Base-by-base conservation (phyloP, 2,797 vertebrate genomes). In the Falco berigora region DNA sequence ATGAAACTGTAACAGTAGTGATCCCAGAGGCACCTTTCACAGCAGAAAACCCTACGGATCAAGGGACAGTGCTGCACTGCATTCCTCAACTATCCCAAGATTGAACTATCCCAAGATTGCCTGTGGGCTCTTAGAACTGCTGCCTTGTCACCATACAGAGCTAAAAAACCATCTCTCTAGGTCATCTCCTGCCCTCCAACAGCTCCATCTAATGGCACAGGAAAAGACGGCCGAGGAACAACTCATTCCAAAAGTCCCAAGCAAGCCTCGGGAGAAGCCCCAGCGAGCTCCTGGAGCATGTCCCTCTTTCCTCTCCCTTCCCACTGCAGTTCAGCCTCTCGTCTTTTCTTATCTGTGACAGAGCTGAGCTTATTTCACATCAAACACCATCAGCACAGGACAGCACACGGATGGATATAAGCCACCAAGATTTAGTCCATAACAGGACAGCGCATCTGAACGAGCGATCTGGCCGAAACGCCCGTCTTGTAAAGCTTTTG, bases 121-220 rank as follows among this genome's bases (percentile, higher is more conserved):
- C 56, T 7, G 18, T 3, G 42, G 40, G 68, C 79, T 58, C 32
- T 4, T 5, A n/a, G 34, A 72, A 73, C 69, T 13, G 68, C 68
- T 44, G 75, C 61, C 44, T 8, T 3, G 7, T 10, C 52, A 10
- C 0, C 0, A 30, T 1, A 20, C 59, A n/a, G 30, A 55, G 44
- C 38, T 40, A 40, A 40, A 52, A 0, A 1, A 68, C 36, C 17
- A 6, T 67, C 58, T 4, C 62, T 34, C 11, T 0, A 19, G 58
- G 49, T 11, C 77, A 38, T 4, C 86, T 92, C 89, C 83, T 61
- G 93, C 67, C 91, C 38, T 38, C 52, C 86, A 77, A 81, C 86
- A 94, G 96, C 96, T 83, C 93, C 95, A 96, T 61, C 95, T 96
- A 79, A 91, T 3, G 94, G 95, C 88, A n/a, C 44, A 58, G 28